Evolutionary conservation across 2,888 invertebrate genomes (phyloP), one percentile per base, ranked within the genome.

Genomic region (Phalera bucephala): DNA sequence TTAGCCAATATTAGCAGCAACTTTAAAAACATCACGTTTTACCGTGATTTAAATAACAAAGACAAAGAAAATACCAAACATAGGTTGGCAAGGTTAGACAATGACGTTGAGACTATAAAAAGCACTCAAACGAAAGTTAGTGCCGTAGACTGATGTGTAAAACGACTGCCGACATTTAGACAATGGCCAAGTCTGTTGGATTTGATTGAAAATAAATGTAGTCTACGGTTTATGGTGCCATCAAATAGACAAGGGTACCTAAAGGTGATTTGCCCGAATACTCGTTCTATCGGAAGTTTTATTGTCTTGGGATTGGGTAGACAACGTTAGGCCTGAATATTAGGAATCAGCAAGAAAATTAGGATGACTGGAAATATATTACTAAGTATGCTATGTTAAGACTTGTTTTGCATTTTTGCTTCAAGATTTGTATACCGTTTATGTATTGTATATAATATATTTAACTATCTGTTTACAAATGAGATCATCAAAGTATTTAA

Each of bases 121-220:
- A 42, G 29, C 29, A 38, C 45, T 41, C 25, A 30, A 30, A 45
- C 30, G 31, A 45, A 52, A 39, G 33, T 46, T 30, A 49, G 12
- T 17, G 33, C 33, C 31, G 45, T 46, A 46, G 42, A 25, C 22
- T 17, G 27, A 44, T 22, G 43, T 45, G 34, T 52, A 36, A 42
- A 54, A 36, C 13, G 17, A 28, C 40, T 14, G 23, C 25, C 40
- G 40, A 21, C 25, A 34, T 40, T 37, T 10, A 36, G 13, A 3
- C 7, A 19, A 7, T 2, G 27, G 41, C 28, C 25, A 23, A 55
- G 8, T 12, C 12, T 12, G 25, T 5, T 25, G 12, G 22, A 12
- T 25, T 25, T 3, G 12, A 25, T 25, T 25, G 25, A 12, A 12
- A 25, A 12, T 25, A 12, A 25, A 13, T 25, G 25, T 25, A 25